These are phyloP conservation scores for Drosophila truncata DNA, from an alignment of 1,140 invertebrate species.

Conservation along the genomic window DNA sequence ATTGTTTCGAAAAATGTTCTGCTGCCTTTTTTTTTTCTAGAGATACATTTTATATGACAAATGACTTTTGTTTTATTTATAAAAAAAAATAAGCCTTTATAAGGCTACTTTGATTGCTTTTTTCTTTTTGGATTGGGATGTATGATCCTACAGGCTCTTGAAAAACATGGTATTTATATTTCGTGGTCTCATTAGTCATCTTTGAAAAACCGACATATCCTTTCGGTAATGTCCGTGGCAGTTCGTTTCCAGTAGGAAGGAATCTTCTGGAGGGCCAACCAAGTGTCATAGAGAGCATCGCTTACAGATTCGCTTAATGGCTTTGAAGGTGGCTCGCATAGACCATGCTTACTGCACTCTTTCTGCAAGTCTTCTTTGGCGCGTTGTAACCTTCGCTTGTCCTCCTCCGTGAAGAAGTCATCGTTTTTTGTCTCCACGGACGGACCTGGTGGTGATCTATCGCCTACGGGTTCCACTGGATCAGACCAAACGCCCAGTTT, in stretches of 20 bases:
- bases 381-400: slow-evolving; percentile 37
- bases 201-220: slow-evolving; percentile 10
- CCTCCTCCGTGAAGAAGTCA: slow-evolving; percentile 33
- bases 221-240: background rate
- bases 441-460: too few species aligned
- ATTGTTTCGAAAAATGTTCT: background rate
- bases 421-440: background rate
- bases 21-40: background rate
- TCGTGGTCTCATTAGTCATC: background rate
- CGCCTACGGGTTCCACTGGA: background rate
- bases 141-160: background rate
- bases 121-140: too few species aligned
- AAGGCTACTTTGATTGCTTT: slow-evolving; percentile 7
- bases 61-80: background rate
- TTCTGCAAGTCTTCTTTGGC: slow-evolving; percentile 34
- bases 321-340: slow-evolving; percentile 16
- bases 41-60: slow-evolving; percentile 4
- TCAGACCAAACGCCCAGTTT: slow-evolving; percentile 39
- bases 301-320: slow-evolving; percentile 28
- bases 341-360: slow-evolving; percentile 25
- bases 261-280: slow-evolving; percentile 25
- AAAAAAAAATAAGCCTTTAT: background rate
- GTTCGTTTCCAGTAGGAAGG: slow-evolving; percentile 29
- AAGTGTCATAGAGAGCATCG: slow-evolving; percentile 51
- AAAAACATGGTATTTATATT: background rate